Base-by-base conservation (phyloP, 2,113 vertebrate species). In the Sula dactylatra region DNA sequence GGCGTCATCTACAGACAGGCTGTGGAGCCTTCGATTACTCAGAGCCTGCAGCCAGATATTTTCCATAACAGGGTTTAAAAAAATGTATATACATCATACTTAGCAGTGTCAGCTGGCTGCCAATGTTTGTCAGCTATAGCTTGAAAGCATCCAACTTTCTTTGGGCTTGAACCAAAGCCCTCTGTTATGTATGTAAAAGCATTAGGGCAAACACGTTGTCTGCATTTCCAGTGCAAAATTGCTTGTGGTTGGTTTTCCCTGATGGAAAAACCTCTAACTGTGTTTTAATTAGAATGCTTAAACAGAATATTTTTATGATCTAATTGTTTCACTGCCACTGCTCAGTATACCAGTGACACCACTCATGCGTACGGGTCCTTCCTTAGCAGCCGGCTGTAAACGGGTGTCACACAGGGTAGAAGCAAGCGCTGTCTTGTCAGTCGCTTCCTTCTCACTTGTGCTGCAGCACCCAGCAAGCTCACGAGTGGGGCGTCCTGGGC, bases 401-500 rank as follows among this genome's bases (percentile, higher is more conserved):
- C 1, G 10, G 20, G 26, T 16, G 42, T 32, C 66, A 85, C 1
- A 3, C 47, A 22, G 47, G n/a, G 47, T 42, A 55, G 44, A 74
- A 85, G 69, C 72, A 67, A n/a, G 18, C 7, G 2, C 49, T 24
- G 11, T 17, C 55, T 29, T 26, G 8, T 24, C 70, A 15, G 24
- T 6, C 27, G 29, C 66, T n/a, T 42, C 17, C 50, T 36, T 32
- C 65, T 67, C n/a, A 7, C 22, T 62, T 16, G 29, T 27, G 31
- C 90, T n/a, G 66, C 61, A 34, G 59, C 59, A 6, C 34, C 59
- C 10, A 0, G 72, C 1, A 1, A 73, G 47, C 40, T 54, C 54
- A 24, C 2, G 1, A 67, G 47, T 25, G 0, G 0, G 17, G 20
- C 7, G 2, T 55, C 44, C 64, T 10, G n/a, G 7, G 7, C 47